Evolutionary conservation across 2,113 vertebrate genomes (phyloP).

Genomic region (Pseudorasbora parva): DNA sequence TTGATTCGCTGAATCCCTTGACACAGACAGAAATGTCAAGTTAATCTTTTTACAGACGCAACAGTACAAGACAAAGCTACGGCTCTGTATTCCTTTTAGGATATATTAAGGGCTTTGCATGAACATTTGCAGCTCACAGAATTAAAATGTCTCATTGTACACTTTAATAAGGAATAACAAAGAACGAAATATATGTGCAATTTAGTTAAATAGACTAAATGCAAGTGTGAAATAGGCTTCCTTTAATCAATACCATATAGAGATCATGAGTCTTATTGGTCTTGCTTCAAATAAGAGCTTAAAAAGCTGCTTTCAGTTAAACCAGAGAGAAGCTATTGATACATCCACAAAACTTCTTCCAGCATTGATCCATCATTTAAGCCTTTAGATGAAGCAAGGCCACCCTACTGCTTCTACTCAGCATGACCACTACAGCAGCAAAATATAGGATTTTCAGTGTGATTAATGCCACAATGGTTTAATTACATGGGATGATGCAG

Average conservation of each 20-base stretch:
- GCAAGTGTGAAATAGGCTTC: neutral
- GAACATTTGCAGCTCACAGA: neutral
- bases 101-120: neutral
- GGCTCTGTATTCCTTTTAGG: neutral
- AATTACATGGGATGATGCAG: conserved; percentile 17
- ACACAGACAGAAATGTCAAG: conserved; percentile 61
- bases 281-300: conserved; percentile 8
- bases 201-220: neutral
- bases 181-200: neutral
- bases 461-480: conserved; percentile 1
- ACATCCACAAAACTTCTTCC: conserved; percentile 4
- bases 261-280: conserved; percentile 19
- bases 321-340: neutral
- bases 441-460: neutral
- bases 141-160: neutral
- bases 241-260: conserved; percentile 18
- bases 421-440: neutral
- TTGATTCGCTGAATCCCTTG: conserved; percentile 52
- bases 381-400: conserved; percentile 27
- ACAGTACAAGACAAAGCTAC: conserved; percentile 39
- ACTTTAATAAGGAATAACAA: neutral
- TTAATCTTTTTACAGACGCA: conserved; percentile 54
- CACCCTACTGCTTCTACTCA: conserved; percentile 11
- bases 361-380: conserved; percentile 22
- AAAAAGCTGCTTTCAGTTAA: neutral